These are phyloP conservation scores for Semaprochilodus insignis DNA, from an alignment of 2,797 vertebrate genomes.

Conservation along the genomic window DNA sequence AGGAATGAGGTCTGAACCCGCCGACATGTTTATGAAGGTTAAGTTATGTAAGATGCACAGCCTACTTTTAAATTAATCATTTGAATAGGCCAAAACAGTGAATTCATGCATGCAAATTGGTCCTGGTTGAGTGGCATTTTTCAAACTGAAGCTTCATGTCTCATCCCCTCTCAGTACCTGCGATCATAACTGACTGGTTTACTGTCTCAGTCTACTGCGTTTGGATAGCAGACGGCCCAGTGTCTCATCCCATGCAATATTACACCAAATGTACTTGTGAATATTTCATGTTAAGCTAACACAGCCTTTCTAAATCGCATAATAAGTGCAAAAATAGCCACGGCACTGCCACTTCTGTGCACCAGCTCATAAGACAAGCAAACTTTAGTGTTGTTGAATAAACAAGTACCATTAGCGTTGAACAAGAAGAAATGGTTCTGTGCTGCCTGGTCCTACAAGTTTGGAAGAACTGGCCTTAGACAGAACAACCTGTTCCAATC, in stretches of 20 bases:
- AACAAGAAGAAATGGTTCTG: neutral
- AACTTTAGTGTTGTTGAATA: neutral
- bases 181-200: neutral
- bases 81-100: neutral
- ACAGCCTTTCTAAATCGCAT: slow-evolving; percentile 4
- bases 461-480: neutral
- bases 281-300: slow-evolving; percentile 10
- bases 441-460: neutral
- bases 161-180: slow-evolving; percentile 1
- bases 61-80: slow-evolving; percentile 7
- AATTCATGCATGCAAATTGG: neutral
- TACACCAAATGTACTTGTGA: slow-evolving; percentile 11
- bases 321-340: neutral
- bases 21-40: neutral
- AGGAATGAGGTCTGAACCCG: neutral
- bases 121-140: neutral
- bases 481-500: neutral
- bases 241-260: slow-evolving; percentile 21
- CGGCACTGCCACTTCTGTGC: too few species aligned
- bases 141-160: neutral
- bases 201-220: slow-evolving; percentile 1
- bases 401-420: neutral
- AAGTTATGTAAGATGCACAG: slow-evolving; percentile 4
- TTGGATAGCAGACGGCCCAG: slow-evolving; percentile 3
- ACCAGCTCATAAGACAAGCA: neutral